These are phyloP conservation scores for Acholoe squamosa DNA, from an alignment of 2,888 invertebrate species.

Conservation along the genomic window DNA sequence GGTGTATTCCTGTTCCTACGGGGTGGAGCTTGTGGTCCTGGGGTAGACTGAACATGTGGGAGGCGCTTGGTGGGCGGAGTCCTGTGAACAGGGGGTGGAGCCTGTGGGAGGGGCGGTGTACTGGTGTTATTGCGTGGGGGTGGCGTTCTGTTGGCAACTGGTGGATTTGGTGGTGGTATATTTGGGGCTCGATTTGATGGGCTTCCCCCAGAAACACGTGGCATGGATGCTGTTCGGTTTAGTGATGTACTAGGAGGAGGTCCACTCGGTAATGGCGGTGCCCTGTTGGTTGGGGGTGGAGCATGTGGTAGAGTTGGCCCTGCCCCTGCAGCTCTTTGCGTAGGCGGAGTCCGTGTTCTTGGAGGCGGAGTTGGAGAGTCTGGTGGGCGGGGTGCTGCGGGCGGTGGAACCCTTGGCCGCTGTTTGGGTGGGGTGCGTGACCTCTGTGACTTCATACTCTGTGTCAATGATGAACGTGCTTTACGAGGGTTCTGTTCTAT, in stretches of 20 bases:
- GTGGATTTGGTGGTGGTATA: neutral
- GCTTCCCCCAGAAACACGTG: neutral
- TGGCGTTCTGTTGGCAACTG: neutral
- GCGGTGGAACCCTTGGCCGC: constrained; percentile 37
- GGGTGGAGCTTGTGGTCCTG: constrained; percentile 37
- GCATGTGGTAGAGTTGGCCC: neutral
- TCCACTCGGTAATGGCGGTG: neutral
- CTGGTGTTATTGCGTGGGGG: neutral
- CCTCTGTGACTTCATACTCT: constrained; percentile 5
- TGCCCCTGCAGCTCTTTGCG: neutral
- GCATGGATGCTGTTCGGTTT: neutral
- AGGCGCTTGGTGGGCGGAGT: constrained; percentile 49
- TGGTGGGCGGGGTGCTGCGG: constrained; percentile 41
- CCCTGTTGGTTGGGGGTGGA: neutral
- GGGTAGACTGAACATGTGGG: neutral
- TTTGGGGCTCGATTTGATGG: neutral
- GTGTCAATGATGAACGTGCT: neutral
- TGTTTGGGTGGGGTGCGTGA: constrained; percentile 48
- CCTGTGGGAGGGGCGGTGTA: constrained; percentile 37
- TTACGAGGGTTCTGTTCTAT: neutral
- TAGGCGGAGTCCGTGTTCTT: constrained; percentile 33
- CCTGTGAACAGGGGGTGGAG: constrained; percentile 45
- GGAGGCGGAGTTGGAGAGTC: constrained; percentile 49
- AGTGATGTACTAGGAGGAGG: neutral
- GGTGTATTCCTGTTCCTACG: constrained; percentile 18